Evolutionary conservation across 2,113 vertebrate genomes (phyloP), one percentile per base, ranked within the genome.

Genomic region (Tupaia chinensis): DNA sequence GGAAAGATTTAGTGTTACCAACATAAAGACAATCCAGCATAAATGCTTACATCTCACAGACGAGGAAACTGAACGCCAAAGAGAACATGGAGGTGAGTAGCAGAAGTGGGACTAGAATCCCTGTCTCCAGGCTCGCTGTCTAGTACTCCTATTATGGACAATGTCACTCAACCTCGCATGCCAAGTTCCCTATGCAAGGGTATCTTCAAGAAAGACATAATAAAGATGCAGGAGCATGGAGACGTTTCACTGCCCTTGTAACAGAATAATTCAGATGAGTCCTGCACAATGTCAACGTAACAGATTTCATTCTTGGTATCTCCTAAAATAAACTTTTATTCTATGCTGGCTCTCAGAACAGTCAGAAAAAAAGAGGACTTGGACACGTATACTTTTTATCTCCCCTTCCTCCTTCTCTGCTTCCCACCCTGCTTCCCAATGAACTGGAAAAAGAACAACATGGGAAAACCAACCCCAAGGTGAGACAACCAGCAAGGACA

Each of bases 251-350:
- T 84, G 25, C 87, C 53, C 76, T 93, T 7, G 1, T 6, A 34
- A 70, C 2, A 23, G 29, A 95, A 93, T 12, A 54, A 79, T 34
- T 25, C 54, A 13, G 65, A 66, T 60, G 25, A 91, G 88, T 58
- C 34, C 96, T 97, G 95, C 6, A 87, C 66, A 97, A 32, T 54
- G n/a, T 95, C 96, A 97, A 95, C 86, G 60, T 69, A 78, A 95
- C 96, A 89, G 11, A 95, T 56, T 65, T 69, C 83, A 94, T 89
- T 90, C 79, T 87, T 95, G 58, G 25, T 87, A 61, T 87, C 70
- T 97, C 91, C 77, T 65, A 95, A 94, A 94, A 94, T 91, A 97
- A 97, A 91, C 61, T 58, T 23, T 87, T 34, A n/a, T 72, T 77
- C 72, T 8, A 53, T 11, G 23, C 76, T 89, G 95, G 96, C 54